phyloP scores from a whole-genome alignment of 2,113 vertebrate genomes.

The Orientallactaga bullata region DNA sequence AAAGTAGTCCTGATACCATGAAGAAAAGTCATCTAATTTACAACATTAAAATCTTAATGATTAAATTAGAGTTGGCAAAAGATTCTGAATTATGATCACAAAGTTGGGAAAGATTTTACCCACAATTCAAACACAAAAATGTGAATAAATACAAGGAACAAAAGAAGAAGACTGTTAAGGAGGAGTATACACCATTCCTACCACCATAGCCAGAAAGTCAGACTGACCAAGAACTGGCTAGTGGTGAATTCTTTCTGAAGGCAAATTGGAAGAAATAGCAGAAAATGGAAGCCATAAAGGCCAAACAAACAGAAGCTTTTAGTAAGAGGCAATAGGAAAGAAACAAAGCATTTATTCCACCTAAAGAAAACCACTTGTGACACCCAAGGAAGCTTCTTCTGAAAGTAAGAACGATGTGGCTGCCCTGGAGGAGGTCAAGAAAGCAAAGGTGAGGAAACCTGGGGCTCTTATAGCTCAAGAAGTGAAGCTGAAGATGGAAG shows the following conservation, averaged over 20 bases:
- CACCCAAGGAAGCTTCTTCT: conserved; percentile 86
- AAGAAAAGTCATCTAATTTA: too few species aligned
- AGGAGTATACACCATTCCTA: conserved; percentile 96
- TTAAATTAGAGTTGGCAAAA: conserved; percentile 95
- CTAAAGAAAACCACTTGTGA: conserved; percentile 94
- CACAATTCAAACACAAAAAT: conserved; percentile 95
- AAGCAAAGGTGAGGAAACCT: too few species aligned
- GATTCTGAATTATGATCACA: conserved; percentile 93
- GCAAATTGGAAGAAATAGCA: conserved; percentile 93
- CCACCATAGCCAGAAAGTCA: conserved; percentile 96
- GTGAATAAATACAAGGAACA: conserved; percentile 95
- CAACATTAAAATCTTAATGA: conserved; percentile 94
- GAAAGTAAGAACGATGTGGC: too few species aligned
- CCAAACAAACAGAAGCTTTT: conserved; percentile 93
- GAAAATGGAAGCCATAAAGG: conserved; percentile 94
- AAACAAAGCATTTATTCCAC: conserved; percentile 96
- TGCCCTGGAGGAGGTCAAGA: too few species aligned
- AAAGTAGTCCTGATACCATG: too few species aligned
- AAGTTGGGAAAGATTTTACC: conserved; percentile 97
- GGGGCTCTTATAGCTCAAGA: too few species aligned
- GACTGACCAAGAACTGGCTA: conserved; percentile 95
- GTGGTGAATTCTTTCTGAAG: conserved; percentile 96
- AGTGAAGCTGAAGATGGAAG: too few species aligned
- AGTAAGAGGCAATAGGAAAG: conserved; percentile 94
- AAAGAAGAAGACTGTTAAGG: conserved; percentile 90